Evolutionary conservation across 2,888 invertebrate species (phyloP).

Genomic region (Tipula helvola): DNA sequence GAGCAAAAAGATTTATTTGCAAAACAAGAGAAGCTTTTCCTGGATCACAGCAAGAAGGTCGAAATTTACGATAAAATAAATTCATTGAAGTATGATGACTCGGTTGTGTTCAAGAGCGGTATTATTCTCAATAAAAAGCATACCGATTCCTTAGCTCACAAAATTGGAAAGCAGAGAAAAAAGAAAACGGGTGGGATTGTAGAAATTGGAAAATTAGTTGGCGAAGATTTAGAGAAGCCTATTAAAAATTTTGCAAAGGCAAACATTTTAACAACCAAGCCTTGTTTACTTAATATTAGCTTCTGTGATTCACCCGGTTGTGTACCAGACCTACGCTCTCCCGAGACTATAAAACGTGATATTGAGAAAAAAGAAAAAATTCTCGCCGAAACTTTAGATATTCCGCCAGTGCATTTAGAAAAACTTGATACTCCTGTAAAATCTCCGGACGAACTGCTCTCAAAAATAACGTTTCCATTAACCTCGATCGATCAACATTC

Average conservation of each 20-base stretch:
- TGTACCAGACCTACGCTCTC: conserved; percentile 44
- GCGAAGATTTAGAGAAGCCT: background rate
- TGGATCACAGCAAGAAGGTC: conserved; percentile 38
- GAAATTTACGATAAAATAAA: conserved; percentile 59
- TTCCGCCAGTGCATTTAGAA: conserved; percentile 25
- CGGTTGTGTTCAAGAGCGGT: conserved; percentile 52
- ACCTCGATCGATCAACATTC: conserved; percentile 21
- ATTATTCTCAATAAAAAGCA: conserved; percentile 23
- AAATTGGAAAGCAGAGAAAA: conserved; percentile 14
- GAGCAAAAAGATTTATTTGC: background rate
- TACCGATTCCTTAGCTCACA: conserved; percentile 16
- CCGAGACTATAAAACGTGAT: conserved; percentile 52
- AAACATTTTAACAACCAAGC: conserved; percentile 23
- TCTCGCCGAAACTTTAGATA: conserved; percentile 25
- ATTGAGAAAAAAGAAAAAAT: conserved; percentile 64
- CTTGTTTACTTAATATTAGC: conserved; percentile 39
- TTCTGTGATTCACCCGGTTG: conserved; percentile 31
- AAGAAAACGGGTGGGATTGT: conserved; percentile 24
- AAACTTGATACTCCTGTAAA: conserved; percentile 18
- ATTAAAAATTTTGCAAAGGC: background rate
- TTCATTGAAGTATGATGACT: conserved; percentile 57
- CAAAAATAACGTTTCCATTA: conserved; percentile 7
- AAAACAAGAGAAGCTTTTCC: conserved; percentile 13
- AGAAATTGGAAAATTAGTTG: conserved; percentile 27
- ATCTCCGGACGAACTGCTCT: conserved; percentile 14